Percentiles rank a stretch among this genome's conserved stretches.
phyloP scores from a whole-genome alignment of 2,797 vertebrate species.

The Acropternis orthonyx region DNA sequence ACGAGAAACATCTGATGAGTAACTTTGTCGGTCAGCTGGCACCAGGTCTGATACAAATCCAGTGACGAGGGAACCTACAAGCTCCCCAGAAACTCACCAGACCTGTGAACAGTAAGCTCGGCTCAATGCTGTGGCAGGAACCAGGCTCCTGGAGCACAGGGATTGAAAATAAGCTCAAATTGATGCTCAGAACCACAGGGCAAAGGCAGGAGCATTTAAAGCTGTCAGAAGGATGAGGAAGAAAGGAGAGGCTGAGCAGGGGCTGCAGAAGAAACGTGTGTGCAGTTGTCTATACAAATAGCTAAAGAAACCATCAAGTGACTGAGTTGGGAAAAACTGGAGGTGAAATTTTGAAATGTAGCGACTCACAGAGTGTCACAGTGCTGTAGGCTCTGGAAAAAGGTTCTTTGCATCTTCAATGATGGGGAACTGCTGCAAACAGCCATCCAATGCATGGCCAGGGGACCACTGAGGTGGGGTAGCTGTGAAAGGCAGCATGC shows the following conservation, averaged over 20 bases:
- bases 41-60: neutral
- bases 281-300: neutral
- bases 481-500: rapidly evolving
- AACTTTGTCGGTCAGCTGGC: neutral
- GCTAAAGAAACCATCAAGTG: neutral
- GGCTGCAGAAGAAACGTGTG: neutral
- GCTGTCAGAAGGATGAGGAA: neutral
- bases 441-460: rapidly evolving
- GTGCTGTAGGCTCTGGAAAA: neutral
- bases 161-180: neutral
- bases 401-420: rapidly evolving
- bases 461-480: rapidly evolving
- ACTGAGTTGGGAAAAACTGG: neutral
- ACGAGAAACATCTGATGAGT: neutral
- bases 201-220: neutral
- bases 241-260: neutral
- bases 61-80: rapidly evolving
- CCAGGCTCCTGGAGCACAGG: neutral
- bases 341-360: neutral
- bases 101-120: rapidly evolving
- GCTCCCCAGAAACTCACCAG: neutral
- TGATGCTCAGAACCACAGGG: neutral
- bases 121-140: neutral
- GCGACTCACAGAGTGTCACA: rapidly evolving
- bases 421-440: rapidly evolving